Conservation (phyloP, 2,888 invertebrate genomes). For the Scaptodrosophila latifasciaeformis region DNA sequence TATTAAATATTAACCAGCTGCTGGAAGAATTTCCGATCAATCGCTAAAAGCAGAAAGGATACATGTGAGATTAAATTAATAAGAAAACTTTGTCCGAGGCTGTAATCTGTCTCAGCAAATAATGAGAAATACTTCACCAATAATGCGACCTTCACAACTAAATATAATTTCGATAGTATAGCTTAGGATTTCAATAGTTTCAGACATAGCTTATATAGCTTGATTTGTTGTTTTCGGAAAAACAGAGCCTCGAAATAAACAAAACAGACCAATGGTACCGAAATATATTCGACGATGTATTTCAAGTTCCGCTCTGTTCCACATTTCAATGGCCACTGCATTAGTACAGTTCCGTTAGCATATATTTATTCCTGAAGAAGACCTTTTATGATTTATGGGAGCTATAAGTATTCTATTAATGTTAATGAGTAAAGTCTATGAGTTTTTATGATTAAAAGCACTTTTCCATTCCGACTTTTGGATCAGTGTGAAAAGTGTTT, state of each 20-base stretch:
- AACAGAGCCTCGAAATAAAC: conserved; percentile 30
- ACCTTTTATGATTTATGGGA: no score
- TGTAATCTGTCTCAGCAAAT: conserved; percentile 12
- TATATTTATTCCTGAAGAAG: no score
- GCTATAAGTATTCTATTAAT: no score
- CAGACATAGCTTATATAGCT: conserved; percentile 12
- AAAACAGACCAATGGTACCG: conserved; percentile 34
- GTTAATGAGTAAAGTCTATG: no score
- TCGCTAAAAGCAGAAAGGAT: conserved; percentile 32
- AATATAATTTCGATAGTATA: conserved; percentile 21
- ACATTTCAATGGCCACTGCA: conserved; percentile 33
- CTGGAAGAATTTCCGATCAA: conserved; percentile 30
- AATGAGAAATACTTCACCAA: conserved; percentile 29
- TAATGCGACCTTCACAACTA: conserved; percentile 22
- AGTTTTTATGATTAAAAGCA: no score
- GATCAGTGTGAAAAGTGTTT: no score
- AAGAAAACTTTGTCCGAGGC: conserved; percentile 34
- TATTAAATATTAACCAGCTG: conserved; percentile 40
- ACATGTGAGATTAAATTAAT: conserved; percentile 21
- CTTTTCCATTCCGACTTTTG: no score
- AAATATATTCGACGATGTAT: conserved; percentile 24
- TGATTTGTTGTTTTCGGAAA: conserved; percentile 38
- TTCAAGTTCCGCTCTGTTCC: conserved; percentile 30
- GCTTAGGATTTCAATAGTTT: conserved; percentile 29
- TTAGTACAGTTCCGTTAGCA: no score